Base-by-base conservation (phyloP, 2,888 invertebrate genomes). In the Dione vanillae region DNA sequence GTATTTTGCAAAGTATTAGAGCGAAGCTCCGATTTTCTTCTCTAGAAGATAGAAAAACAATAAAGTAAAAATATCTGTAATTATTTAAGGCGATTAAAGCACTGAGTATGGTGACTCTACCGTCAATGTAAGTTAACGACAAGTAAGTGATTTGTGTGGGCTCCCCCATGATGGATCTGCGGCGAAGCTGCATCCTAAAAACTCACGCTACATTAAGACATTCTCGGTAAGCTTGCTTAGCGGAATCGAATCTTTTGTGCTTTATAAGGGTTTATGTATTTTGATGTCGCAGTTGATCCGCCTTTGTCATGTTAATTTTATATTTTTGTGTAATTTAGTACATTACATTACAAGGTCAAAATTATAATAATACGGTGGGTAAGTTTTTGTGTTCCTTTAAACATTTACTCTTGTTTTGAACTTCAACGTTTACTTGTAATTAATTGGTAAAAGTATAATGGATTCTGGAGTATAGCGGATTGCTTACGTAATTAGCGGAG, bases 81-180 rank as follows among this genome's bases (percentile, higher is more conserved):
- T 43, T 7, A 12, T 41, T 35, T 19, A n/a, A 9, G 16, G 20
- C 11, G 7, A n/a, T n/a, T n/a, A n/a, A n/a, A n/a, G n/a, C n/a
- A n/a, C n/a, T n/a, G 8, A 51, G 35, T 11, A 16, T 70, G 73
- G 54, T n/a, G 37, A 9, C 49, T 54, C 64, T 58, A 43, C 54
- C 14, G 19, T 40, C 61, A 52, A 37, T 47, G 70, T 70, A 65
- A 70, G 52, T 70, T 61, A 73, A 43, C 43, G 70, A 70, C 70
- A 65, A 68, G 70, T 73, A 73, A 73, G 73, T 71, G 73, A 73
- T 73, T 73, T 73, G 73, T 73, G 73, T 65, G 73, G 58, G 69
- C 19, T 66, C 35, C 11, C 43, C 41, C 69, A 56, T 71, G 73
- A 71, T 64, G 49, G 43, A 71, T 69, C 58, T 70, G 45, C 27